Evolutionary conservation across 2,113 vertebrate genomes (phyloP).

Genomic region (Budorcas taxicolor): DNA sequence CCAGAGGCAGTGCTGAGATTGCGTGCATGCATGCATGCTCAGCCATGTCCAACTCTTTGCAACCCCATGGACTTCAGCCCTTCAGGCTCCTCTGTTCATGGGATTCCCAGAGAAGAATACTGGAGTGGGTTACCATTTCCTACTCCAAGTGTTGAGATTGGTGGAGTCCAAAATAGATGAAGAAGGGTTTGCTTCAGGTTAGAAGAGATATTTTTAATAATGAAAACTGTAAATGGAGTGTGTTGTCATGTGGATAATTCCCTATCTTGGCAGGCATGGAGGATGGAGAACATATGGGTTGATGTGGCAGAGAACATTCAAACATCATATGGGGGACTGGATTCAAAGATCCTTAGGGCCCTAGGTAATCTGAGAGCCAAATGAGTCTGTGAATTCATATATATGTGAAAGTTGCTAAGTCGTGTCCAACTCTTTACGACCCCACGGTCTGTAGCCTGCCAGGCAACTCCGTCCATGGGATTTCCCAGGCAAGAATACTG

Average conservation of each 20-base stretch:
- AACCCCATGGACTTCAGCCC: neutral
- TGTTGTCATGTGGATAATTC: neutral
- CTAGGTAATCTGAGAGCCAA: neutral
- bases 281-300: neutral
- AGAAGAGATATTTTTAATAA: neutral
- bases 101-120: neutral
- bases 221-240: neutral
- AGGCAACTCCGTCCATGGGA: neutral
- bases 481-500: neutral
- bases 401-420: neutral
- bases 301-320: neutral
- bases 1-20: neutral
- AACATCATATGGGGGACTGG: neutral
- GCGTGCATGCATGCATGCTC: fast-evolving
- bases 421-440: neutral
- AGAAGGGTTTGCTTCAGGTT: neutral
- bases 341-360: neutral
- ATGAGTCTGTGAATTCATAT: neutral
- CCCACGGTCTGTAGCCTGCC: neutral
- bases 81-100: neutral
- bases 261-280: neutral
- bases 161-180: neutral
- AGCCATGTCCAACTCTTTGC: neutral
- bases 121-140: neutral
- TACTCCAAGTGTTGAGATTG: neutral